Evolutionary conservation across 2,888 invertebrate species (phyloP), one percentile per base, ranked within the genome.

Genomic region (Drosophila quasianomalipes): DNA sequence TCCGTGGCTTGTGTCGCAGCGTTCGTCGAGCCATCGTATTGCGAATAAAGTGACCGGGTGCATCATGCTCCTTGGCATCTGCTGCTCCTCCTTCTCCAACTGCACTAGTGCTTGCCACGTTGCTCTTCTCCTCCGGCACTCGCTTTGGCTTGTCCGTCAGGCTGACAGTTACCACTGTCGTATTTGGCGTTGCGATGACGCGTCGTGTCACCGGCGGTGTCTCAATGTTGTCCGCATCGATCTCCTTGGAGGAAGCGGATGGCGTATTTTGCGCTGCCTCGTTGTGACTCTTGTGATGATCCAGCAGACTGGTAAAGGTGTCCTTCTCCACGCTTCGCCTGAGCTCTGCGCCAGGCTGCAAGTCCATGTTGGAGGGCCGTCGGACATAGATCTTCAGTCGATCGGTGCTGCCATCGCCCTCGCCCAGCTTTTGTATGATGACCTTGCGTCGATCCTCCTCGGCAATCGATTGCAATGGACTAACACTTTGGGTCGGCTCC

Each of bases 181-280:
- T 87, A 41, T 69, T 92, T 63, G 92, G 85, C 54, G 83, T 89
- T 70, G 81, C 70, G 14, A 92, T 81, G 12, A 91, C 72, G 82
- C 96, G 95, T 66, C 97, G 94, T 26, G 96, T 96, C 0, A 96
- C 97, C 7, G 98, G 97, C 28, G 98, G 97, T 3, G 98, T 98
- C 94, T 98, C 97, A 39, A 98, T 97, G 85, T 98, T 98, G 85
- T 98, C 98, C 4, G 97, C 97, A 92, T 98, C 98, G 49, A 98
- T 97, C 91, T 97, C 97, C 16, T 96, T 95, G 91, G 96, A 96
- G 26, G 95, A 94, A 47, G 58, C 83, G 30, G 67, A 47, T 33
- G 57, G 28, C 12, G 47, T 51, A 52, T 76, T 74, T 62, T 73
- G 81, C 31, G 88, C 81, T 26, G 88, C 82, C 63, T 91, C 91